These are phyloP conservation scores for Eutrigla gurnardus DNA, from an alignment of 2,797 vertebrate species.

Conservation along the genomic window DNA sequence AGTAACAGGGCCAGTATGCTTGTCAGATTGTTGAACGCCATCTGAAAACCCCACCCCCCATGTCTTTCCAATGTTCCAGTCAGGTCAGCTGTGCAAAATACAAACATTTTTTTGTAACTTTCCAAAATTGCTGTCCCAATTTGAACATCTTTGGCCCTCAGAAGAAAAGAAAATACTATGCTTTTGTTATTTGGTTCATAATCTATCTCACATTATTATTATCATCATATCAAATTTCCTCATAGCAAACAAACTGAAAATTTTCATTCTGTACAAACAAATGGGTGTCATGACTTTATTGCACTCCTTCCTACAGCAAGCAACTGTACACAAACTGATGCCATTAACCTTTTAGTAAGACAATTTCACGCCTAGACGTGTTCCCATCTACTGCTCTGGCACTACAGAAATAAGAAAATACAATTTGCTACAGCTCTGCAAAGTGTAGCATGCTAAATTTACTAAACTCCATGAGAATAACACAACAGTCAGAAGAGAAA, in stretches of 20 bases:
- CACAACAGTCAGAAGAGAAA: conserved; percentile 51
- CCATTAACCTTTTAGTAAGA: conserved; percentile 45
- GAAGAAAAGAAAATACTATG: background rate
- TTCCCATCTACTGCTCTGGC: conserved; percentile 32
- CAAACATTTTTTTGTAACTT: background rate
- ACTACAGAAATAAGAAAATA: conserved; percentile 41
- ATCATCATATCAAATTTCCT: background rate
- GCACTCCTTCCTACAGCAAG: background rate
- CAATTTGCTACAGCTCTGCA: conserved; percentile 29
- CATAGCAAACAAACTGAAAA: too few relatives aligned
- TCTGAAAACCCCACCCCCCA: conserved; percentile 6
- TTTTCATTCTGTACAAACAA: background rate
- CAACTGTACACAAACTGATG: conserved; percentile 36
- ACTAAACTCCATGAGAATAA: conserved; percentile 47
- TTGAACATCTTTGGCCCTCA: background rate
- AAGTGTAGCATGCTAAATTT: conserved; percentile 45
- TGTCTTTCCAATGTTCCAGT: background rate
- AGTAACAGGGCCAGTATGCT: background rate
- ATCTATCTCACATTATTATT: background rate
- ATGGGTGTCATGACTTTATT: background rate
- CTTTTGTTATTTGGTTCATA: background rate
- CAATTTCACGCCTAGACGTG: conserved; percentile 43
- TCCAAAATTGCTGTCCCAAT: background rate
- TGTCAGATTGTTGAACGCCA: conserved; percentile 2
- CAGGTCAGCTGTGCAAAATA: background rate